phyloP scores from a whole-genome alignment of 2,113 vertebrate species.

The Alosa alosa region DNA sequence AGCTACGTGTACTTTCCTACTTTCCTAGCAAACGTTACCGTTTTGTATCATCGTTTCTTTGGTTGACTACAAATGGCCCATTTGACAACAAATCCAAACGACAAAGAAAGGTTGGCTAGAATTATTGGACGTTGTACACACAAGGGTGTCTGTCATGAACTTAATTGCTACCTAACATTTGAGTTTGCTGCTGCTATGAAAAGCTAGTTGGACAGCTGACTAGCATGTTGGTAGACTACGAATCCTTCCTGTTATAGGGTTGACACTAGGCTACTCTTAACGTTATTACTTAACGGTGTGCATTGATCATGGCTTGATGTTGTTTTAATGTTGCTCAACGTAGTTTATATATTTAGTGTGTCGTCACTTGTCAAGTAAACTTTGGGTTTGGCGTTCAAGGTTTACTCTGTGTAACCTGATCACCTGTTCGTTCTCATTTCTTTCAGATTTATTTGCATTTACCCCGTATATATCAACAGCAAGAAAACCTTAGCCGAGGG shows the following conservation, averaged over 20 bases:
- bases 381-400: neutral
- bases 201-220: neutral
- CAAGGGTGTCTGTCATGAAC: neutral
- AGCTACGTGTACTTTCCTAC: slow-evolving; percentile 9
- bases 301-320: neutral
- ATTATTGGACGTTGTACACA: neutral
- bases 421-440: slow-evolving; percentile 15
- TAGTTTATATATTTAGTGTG: neutral
- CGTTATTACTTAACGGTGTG: neutral
- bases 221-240: neutral
- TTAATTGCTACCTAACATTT: neutral
- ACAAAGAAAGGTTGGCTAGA: slow-evolving; percentile 63
- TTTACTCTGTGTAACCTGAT: neutral
- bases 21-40: neutral
- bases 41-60: slow-evolving; percentile 19
- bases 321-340: neutral
- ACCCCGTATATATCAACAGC: slow-evolving; percentile 93
- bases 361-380: neutral
- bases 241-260: neutral
- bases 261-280: neutral
- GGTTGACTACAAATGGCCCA: slow-evolving; percentile 68
- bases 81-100: slow-evolving; percentile 65
- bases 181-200: neutral
- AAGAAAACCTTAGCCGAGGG: slow-evolving; percentile 97
- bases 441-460: slow-evolving; percentile 89